Conservation (phyloP, 1,140 invertebrate genomes). For the Lineus longissimus region DNA sequence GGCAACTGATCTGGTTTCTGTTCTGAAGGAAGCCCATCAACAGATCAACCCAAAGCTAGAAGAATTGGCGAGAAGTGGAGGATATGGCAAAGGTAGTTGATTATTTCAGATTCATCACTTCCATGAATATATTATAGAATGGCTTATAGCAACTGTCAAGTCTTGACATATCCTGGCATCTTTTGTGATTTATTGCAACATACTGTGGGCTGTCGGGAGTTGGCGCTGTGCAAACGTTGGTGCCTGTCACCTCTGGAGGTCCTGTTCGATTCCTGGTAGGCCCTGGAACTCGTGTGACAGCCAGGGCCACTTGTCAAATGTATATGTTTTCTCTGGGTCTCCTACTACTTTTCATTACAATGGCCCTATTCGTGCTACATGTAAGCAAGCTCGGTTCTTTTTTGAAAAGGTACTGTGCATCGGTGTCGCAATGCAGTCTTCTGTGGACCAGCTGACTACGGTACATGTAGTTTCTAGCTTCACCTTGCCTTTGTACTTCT, state of each 20-base stretch:
- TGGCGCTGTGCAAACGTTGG: neutral
- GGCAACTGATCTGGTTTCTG: slow-evolving; percentile 85
- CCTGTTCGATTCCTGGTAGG: too few species aligned
- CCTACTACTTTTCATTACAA: too few species aligned
- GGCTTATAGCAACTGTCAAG: neutral
- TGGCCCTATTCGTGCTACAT: too few species aligned
- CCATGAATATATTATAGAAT: neutral
- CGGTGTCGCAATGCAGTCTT: neutral
- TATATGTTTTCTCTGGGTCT: too few species aligned
- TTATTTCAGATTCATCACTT: neutral
- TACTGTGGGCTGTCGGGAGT: neutral
- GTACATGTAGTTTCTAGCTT: too few species aligned
- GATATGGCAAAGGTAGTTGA: slow-evolving; percentile 30
- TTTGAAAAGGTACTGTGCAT: neutral
- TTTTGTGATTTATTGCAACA: neutral
- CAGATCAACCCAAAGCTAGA: slow-evolving; percentile 61
- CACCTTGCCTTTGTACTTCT: neutral
- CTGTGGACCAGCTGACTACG: neutral
- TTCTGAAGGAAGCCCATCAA: slow-evolving; percentile 91
- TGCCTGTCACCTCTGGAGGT: too few species aligned
- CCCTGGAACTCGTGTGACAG: too few species aligned
- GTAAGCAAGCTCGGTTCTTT: too few species aligned
- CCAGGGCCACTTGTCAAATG: too few species aligned
- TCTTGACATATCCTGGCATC: neutral
- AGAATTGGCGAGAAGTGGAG: slow-evolving; percentile 35